phyloP scores from a whole-genome alignment of 2,888 invertebrate genomes.

The Papilio elwesi region DNA sequence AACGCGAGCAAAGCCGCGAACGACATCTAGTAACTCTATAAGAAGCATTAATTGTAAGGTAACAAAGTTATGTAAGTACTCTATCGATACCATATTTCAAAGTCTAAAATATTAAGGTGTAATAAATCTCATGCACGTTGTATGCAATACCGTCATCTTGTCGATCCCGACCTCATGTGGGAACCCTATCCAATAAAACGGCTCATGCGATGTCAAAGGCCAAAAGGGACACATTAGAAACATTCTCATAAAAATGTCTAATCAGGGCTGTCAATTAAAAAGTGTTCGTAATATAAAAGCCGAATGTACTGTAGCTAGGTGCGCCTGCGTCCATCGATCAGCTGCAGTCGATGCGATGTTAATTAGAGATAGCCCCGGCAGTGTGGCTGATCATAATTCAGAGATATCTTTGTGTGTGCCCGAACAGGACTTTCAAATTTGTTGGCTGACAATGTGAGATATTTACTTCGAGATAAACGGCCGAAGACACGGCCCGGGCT shows the following conservation, averaged over 20 bases:
- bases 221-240: constrained; percentile 35
- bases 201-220: constrained; percentile 36
- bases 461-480: constrained; percentile 57
- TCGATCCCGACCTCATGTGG: constrained; percentile 29
- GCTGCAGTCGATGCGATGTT: constrained; percentile 56
- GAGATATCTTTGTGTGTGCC: constrained; percentile 41
- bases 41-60: neutral
- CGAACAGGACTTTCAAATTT: constrained; percentile 66
- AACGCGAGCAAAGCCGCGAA: no score
- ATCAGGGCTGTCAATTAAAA: constrained; percentile 41
- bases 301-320: constrained; percentile 34
- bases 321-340: constrained; percentile 57
- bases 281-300: constrained; percentile 32
- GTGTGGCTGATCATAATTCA: constrained; percentile 37
- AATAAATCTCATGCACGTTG: constrained; percentile 2
- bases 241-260: constrained; percentile 36
- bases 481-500: constrained; percentile 35
- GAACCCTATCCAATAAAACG: constrained; percentile 13
- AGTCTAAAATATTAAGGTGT: constrained; percentile 16
- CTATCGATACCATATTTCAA: constrained; percentile 16
- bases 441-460: constrained; percentile 62
- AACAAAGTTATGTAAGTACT: neutral
- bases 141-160: neutral
- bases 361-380: constrained; percentile 67
- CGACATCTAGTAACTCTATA: neutral